Evolutionary conservation across 2,797 vertebrate species (phyloP).

Genomic region (Chiroxiphia lanceolata): DNA sequence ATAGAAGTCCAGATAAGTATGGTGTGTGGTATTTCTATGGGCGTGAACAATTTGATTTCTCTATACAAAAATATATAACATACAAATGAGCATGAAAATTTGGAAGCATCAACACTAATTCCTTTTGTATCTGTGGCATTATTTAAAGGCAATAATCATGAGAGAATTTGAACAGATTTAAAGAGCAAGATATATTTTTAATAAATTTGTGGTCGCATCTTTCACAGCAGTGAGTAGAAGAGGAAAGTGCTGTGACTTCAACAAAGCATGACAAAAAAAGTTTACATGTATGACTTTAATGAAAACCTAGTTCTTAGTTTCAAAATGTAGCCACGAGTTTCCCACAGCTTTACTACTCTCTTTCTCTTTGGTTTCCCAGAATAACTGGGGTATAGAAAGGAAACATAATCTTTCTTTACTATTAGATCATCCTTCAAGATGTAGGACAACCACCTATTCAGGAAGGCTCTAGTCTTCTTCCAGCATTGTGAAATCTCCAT

Average conservation of each 20-base stretch:
- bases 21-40: slow-evolving; percentile 38
- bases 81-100: slow-evolving; percentile 64
- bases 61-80: slow-evolving; percentile 41
- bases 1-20: slow-evolving; percentile 17
- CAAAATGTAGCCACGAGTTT: not conserved
- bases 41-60: slow-evolving; percentile 61
- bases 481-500: not conserved
- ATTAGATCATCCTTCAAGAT: not conserved
- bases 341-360: not conserved
- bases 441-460: not conserved
- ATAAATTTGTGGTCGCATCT: not conserved
- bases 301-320: not conserved
- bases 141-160: slow-evolving; percentile 55
- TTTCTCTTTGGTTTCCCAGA: not conserved
- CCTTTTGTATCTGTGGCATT: slow-evolving; percentile 60
- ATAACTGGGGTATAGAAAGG: not conserved
- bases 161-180: slow-evolving; percentile 56
- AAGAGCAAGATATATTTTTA: slow-evolving; percentile 31
- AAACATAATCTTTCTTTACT: not conserved
- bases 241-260: not conserved
- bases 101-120: slow-evolving; percentile 57
- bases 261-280: not conserved
- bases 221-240: not conserved
- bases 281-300: not conserved
- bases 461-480: not conserved